A percentile compares a stretch with the other conserved stretches of the same genome.
These are phyloP conservation scores for Dromiciops gliroides DNA, from an alignment of 2,113 vertebrate genomes.

Conservation along the genomic window DNA sequence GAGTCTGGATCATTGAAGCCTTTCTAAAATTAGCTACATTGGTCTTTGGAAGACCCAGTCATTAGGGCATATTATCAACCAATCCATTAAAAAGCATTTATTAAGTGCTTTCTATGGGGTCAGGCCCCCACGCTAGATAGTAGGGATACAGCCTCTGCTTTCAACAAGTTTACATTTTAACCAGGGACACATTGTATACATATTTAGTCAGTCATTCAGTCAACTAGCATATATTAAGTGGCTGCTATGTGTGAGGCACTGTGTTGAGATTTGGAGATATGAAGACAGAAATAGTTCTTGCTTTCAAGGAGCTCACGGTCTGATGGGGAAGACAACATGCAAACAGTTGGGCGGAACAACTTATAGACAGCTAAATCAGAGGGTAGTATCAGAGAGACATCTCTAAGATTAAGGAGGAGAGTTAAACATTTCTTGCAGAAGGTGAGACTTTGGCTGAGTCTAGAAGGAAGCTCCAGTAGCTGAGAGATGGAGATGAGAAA, in stretches of 20 bases:
- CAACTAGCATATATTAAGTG: neutral
- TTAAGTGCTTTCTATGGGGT: neutral
- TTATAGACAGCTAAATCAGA: neutral
- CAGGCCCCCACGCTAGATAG: neutral
- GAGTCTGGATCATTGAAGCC: neutral
- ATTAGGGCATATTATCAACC: neutral
- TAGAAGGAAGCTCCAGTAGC: neutral
- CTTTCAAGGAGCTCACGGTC: neutral
- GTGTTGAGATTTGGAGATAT: neutral
- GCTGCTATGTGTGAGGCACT: no score
- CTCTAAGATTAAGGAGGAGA: neutral
- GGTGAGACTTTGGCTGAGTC: neutral
- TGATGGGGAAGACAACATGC: neutral
- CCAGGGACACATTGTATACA: neutral
- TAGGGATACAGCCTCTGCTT: neutral
- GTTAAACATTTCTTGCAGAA: neutral
- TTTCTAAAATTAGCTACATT: neutral
- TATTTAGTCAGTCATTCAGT: neutral
- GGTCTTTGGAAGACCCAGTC: neutral
- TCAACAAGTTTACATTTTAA: no score
- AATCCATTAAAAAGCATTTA: neutral
- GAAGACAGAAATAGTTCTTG: neutral
- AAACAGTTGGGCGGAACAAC: neutral
- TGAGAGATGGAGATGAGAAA: no score
- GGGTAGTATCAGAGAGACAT: neutral